These are phyloP conservation scores for Lithophane ornitopus DNA, from an alignment of 2,888 invertebrate species.

Conservation along the genomic window DNA sequence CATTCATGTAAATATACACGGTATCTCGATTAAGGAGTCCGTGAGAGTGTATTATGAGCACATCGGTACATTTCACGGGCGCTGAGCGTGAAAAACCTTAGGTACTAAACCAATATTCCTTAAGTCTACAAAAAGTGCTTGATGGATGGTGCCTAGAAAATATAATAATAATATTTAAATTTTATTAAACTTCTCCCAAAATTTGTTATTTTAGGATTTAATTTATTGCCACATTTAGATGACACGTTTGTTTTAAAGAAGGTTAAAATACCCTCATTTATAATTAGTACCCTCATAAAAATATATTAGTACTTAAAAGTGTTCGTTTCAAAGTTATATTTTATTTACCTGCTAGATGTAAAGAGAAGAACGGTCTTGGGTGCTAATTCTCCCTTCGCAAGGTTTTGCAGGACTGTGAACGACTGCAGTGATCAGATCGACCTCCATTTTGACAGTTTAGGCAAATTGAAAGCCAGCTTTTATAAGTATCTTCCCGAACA, in stretches of 20 bases:
- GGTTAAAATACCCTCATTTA: constrained; percentile 9
- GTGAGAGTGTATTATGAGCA: not conserved
- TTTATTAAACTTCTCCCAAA: constrained; percentile 18
- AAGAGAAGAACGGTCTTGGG: no score
- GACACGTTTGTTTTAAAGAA: constrained; percentile 24
- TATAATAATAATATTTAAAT: constrained; percentile 42
- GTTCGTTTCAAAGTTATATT: not conserved
- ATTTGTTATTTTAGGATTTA: constrained; percentile 56
- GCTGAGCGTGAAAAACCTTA: not conserved
- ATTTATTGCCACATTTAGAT: constrained; percentile 29
- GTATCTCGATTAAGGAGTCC: not conserved
- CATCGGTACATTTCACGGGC: not conserved
- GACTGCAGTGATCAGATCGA: no score
- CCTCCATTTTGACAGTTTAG: no score
- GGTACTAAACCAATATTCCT: constrained; percentile 21
- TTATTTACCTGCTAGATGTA: not conserved
- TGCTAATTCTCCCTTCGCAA: no score
- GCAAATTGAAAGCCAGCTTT: no score
- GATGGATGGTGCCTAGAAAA: constrained; percentile 41
- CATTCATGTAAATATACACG: not conserved
- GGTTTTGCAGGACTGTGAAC: no score
- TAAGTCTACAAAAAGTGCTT: constrained; percentile 17
- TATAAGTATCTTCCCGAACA: no score
- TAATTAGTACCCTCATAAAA: constrained; percentile 7
- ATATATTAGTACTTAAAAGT: not conserved